Base-by-base conservation (phyloP, 2,113 vertebrate species). In the Ctenomys sociabilis region DNA sequence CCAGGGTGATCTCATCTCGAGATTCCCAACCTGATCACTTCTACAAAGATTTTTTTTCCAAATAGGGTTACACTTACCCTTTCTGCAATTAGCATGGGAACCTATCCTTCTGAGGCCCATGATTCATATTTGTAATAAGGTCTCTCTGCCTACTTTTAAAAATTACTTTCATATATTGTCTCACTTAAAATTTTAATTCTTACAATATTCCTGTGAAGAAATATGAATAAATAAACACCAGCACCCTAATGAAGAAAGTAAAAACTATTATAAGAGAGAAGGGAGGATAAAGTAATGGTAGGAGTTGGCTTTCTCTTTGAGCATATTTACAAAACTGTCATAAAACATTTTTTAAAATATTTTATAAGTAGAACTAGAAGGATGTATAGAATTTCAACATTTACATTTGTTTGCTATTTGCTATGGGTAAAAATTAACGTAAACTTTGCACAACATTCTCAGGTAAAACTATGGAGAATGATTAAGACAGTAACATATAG, bases 201-300 rank as follows among this genome's bases (percentile, higher is more conserved):
- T 16, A n/a, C 13, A 45, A 35, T 45, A 37, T 86, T 75, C 37
- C 10, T 52, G 9, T 57, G 24, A 73, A 54, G 54, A 30, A 64
- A 11, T 16, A 40, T 24, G 37, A 63, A 81, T 37, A 43, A 49
- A 30, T 30, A 7, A 59, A 66, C 0, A 1, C 30, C 4, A 72
- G 61, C 3, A 16, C 75, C 10, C 13, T 26, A 49, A 14, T 83
- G 63, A 88, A 68, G 22, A 70, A 4, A 16, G 40, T 14, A n/a
- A 35, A 61, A 85, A 59, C 19, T 7, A 3, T 5, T 64, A 0
- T 5, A 45, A 70, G 37, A 13, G 10, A 43, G 1, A 16, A 2
- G 10, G 45, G 16, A 24, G 26, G 4, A 19, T 1, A 63, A 37
- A 43, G 26, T 10, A 1, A 21, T 0, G 8, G 21, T 4, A 3